Evolutionary conservation across 2,888 invertebrate genomes (phyloP), one percentile per base, ranked within the genome.

Genomic region (Penaeus monodon): DNA sequence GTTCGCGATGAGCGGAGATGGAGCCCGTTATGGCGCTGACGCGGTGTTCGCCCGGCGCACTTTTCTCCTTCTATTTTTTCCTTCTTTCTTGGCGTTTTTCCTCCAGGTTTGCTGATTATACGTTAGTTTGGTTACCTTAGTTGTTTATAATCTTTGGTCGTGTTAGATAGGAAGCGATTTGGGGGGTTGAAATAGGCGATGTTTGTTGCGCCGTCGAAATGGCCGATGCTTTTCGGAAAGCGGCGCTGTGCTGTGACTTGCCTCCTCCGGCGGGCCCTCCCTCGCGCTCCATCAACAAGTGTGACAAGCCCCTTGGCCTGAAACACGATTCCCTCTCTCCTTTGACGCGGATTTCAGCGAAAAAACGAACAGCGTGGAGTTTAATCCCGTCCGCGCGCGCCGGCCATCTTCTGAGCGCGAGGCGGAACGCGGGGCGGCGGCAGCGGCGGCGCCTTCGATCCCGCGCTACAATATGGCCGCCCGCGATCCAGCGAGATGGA

Each of bases 51-150:
- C 64, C 68, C 24, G 57, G 38, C 86, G 86, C 86, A 81, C 68
- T 65, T 65, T 81, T 81, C 10, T 68, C 38, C 68, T 77, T 81
- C 86, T 86, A 86, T 86, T 86, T 86, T 86, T 78, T 66, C 57
- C 29, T 27, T 44, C n/a, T 68, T 81, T n/a, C 63, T 77, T 68
- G 29, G 2, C 22, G n/a, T 12, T 22, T 22, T 68, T n/a, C 17
- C 8, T 22, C 2, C 33, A 14, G 20, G 33, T 49, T 27, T 77
- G 57, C 38, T 86, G 77, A 86, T 77, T 76, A 86, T 81, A 64
- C 77, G 2, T 20, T 44, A 70, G n/a, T 77, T 70, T 63, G 63
- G 22, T 38, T 49, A 44, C 63, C 49, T 4, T n/a, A 77, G 38
- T 57, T 76, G 27, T 57, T 86, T 86, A 76, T 86, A 86, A 86